Conservation (phyloP, 2,888 invertebrate genomes). For the Tetragonula carbonaria region DNA sequence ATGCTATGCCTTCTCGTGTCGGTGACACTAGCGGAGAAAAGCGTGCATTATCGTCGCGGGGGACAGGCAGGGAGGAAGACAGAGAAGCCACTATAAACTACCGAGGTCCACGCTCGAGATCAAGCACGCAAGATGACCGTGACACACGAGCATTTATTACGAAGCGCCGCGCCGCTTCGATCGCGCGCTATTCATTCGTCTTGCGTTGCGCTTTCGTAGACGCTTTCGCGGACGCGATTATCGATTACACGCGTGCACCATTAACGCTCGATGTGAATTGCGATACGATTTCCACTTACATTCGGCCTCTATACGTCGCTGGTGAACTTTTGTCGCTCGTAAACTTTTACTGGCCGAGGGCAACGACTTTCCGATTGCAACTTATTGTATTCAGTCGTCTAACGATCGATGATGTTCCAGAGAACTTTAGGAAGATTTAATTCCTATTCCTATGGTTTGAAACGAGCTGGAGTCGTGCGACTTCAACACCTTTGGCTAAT, state of each 20-base stretch:
- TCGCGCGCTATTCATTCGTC: background rate
- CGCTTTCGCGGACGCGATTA: slow-evolving; percentile 12
- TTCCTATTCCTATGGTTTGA: background rate
- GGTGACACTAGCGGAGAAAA: slow-evolving; percentile 70
- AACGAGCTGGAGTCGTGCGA: background rate
- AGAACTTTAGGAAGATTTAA: slow-evolving; percentile 3
- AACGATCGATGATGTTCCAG: background rate
- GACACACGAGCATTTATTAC: slow-evolving; percentile 72
- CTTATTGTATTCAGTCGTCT: background rate
- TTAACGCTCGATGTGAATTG: slow-evolving; percentile 41
- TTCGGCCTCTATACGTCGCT: background rate
- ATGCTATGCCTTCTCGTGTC: slow-evolving; percentile 75
- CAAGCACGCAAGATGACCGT: slow-evolving; percentile 65
- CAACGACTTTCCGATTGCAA: background rate
- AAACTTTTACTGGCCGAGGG: background rate
- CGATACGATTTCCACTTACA: slow-evolving; percentile 35
- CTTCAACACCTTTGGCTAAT: slow-evolving; percentile 49
- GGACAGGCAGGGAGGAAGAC: slow-evolving; percentile 37
- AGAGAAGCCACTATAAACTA: slow-evolving; percentile 64
- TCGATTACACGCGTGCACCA: slow-evolving; percentile 26
- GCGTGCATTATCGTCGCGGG: slow-evolving; percentile 72
- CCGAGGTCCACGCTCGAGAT: slow-evolving; percentile 59
- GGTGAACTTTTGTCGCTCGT: slow-evolving; percentile 2
- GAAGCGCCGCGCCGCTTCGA: slow-evolving; percentile 41
- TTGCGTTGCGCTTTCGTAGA: background rate